These are phyloP conservation scores for Fukomys damarensis DNA, from an alignment of 2,113 vertebrate species.

Conservation along the genomic window DNA sequence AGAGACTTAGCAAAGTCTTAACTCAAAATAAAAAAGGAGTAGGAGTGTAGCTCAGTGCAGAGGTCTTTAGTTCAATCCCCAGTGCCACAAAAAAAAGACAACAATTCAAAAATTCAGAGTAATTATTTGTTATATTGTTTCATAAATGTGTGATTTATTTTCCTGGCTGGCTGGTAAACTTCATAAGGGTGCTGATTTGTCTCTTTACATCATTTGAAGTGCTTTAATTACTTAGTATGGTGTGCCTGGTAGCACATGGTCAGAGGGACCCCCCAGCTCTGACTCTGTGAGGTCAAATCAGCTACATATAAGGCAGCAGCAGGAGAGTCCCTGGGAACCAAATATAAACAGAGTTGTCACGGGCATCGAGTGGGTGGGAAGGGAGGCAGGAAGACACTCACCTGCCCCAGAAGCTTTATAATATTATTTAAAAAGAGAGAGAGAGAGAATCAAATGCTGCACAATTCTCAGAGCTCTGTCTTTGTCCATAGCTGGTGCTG, in stretches of 20 bases:
- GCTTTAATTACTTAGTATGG: not conserved
- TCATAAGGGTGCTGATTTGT: not conserved
- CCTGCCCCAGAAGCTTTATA: not conserved
- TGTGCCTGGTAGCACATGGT: not conserved
- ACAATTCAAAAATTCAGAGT: constrained; percentile 74
- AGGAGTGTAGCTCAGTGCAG: not conserved
- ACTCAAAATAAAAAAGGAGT: constrained; percentile 72
- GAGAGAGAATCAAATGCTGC: not conserved
- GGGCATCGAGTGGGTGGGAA: not conserved
- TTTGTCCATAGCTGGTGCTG: not conserved
- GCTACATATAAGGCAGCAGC: not conserved
- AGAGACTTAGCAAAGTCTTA: not conserved
- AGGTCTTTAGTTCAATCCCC: not conserved
- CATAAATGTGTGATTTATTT: constrained; percentile 24
- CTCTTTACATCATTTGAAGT: not conserved
- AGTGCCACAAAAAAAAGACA: not conserved
- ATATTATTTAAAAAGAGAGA: not conserved
- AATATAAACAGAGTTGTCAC: not conserved
- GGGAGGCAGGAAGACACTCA: not conserved
- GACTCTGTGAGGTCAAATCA: not conserved
- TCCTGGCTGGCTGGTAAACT: not conserved
- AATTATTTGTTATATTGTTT: constrained; percentile 46
- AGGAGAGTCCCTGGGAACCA: not conserved
- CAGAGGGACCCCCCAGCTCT: not conserved
- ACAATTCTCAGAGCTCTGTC: not conserved